A percentile compares a stretch with the other conserved stretches of the same genome.
Evolutionary conservation across 2,888 invertebrate species (phyloP).

Genomic region (Ennomos fuscantarius): DNA sequence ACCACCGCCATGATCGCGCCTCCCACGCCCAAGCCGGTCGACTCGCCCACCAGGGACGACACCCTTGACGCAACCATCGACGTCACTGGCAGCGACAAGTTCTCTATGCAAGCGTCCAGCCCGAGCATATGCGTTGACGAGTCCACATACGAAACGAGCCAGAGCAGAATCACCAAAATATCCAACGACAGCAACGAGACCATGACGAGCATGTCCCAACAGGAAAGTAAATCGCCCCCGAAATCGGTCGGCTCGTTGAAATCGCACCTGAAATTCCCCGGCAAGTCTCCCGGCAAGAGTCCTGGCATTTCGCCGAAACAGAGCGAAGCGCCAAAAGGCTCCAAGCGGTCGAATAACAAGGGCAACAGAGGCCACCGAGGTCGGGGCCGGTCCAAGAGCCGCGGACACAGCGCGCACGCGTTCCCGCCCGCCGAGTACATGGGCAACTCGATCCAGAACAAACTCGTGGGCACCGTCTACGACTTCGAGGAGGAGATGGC

Average conservation of each 20-base stretch:
- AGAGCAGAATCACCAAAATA: slow-evolving; percentile 61
- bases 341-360: slow-evolving; percentile 67
- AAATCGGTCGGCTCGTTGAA: slow-evolving; percentile 71
- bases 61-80: slow-evolving; percentile 64
- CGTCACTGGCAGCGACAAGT: slow-evolving; percentile 67
- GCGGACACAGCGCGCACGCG: slow-evolving; percentile 59
- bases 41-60: slow-evolving; percentile 75
- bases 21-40: slow-evolving; percentile 80
- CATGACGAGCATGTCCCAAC: slow-evolving; percentile 57
- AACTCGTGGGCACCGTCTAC: slow-evolving; percentile 94
- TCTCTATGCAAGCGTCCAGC: slow-evolving; percentile 69
- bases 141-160: slow-evolving; percentile 60
- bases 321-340: slow-evolving; percentile 72
- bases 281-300: slow-evolving; percentile 88
- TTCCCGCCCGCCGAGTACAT: slow-evolving; percentile 75
- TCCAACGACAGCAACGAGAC: slow-evolving; percentile 71
- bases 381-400: slow-evolving; percentile 79
- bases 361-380: slow-evolving; percentile 77
- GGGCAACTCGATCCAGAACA: slow-evolving; percentile 90
- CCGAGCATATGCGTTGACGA: slow-evolving; percentile 68
- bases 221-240: slow-evolving; percentile 67
- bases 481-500: slow-evolving; percentile 94
- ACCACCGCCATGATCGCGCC: slow-evolving; percentile 93
- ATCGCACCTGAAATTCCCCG: slow-evolving; percentile 86
- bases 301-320: slow-evolving; percentile 89